Base-by-base conservation (phyloP, 1,140 invertebrate species). In the Leptinotarsa undecemlineata region DNA sequence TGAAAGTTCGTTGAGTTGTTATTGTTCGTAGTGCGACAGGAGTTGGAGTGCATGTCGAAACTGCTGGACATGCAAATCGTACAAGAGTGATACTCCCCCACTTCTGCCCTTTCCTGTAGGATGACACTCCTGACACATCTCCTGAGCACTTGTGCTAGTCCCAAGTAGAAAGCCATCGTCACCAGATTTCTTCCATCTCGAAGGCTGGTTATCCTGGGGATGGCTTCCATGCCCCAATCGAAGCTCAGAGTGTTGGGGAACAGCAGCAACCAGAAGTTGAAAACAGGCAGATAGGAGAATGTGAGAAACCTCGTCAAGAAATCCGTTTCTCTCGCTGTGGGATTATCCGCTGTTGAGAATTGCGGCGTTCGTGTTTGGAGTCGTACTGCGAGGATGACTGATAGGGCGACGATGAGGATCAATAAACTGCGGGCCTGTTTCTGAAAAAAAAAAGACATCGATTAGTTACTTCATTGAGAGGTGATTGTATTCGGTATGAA, bases 141-240 rank as follows among this genome's bases (percentile, higher is more conserved):
- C 62, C 68, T 72, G 26, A 82, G 48, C 1, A 79, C 70, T 15
- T 75, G 48, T 2, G 21, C 70, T 57, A 92, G 78, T 11, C 76
- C 61, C 4, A 61, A 83, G 82, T 96, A 98, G 73, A 97, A 92
- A 14, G 90, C 84, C 11, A 92, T 78, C 1, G 92, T 90, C 60
- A 91, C 86, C 5, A 94, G 81, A 82, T 96, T 96, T 68, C 96
- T 87, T 0, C 88, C 83, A 85, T 98, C 96, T 72, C 88, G 87
- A 4, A 95, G 68, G 5, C 89, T 88, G 1, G 89, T 90, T 74
- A 98, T 89, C 70, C 94, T 87, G 1, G 95, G 94, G 77, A 98
- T 91, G 1, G 96, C 91, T 78, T 96, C 95, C 96, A 98, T 98
- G 4, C 95, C 96, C 96, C 96, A 98, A 83, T 98, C 96, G 84